Evolutionary conservation across 1,140 invertebrate genomes (phyloP).

Genomic region (Diabrotica undecimpunctata): DNA sequence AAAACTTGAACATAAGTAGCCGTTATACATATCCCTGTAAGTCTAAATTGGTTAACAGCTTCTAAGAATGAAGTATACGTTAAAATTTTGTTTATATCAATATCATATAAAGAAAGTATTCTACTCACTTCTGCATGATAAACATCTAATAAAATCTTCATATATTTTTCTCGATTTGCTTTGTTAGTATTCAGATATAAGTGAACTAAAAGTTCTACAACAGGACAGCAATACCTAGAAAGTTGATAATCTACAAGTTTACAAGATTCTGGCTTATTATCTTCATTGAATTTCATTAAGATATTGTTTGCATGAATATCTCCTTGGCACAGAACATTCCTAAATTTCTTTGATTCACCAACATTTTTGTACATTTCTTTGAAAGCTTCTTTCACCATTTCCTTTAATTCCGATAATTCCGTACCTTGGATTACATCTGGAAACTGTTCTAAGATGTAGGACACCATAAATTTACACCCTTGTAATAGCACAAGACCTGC

Average conservation of each 20-base stretch:
- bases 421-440: slow-evolving; percentile 9
- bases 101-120: slow-evolving; percentile 4
- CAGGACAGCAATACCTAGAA: slow-evolving; percentile 53
- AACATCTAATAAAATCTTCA: slow-evolving; percentile 4
- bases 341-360: slow-evolving; percentile 49
- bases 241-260: slow-evolving; percentile 63
- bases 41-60: neutral
- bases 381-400: slow-evolving; percentile 19
- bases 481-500: neutral
- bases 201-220: slow-evolving; percentile 50
- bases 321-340: slow-evolving; percentile 58
- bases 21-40: neutral
- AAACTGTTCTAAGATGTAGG: slow-evolving; percentile 9
- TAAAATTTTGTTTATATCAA: slow-evolving; percentile 16
- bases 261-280: slow-evolving; percentile 38
- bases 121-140: slow-evolving; percentile 19
- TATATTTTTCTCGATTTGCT: slow-evolving; percentile 35
- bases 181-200: slow-evolving; percentile 53
- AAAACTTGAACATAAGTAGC: slow-evolving; percentile 4
- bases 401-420: slow-evolving; percentile 3
- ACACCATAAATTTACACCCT: neutral
- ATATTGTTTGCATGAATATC: slow-evolving; percentile 64
- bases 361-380: slow-evolving; percentile 47
- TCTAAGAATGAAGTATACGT: neutral
- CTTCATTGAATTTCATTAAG: slow-evolving; percentile 54